A percentile compares a stretch with the other conserved stretches of the same genome.
Evolutionary conservation across 2,797 vertebrate genomes (phyloP).

Genomic region (Coregonus ussuriensis): DNA sequence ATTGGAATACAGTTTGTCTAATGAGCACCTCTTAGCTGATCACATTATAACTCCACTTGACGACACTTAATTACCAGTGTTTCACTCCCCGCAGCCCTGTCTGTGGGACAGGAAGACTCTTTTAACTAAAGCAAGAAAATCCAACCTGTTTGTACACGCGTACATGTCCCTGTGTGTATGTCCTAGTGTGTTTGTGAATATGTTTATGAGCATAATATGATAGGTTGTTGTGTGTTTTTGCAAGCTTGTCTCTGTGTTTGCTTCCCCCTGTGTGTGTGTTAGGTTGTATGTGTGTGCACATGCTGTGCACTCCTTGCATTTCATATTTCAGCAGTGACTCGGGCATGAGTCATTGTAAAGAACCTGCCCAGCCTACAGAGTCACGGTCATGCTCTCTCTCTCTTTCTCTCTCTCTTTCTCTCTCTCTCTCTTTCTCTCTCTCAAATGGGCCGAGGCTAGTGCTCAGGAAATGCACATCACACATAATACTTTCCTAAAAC

Average conservation of each 20-base stretch:
- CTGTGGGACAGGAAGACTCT: conserved; percentile 59
- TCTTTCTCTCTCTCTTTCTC: not conserved
- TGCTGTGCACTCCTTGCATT: conserved; percentile 57
- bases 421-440: conserved; percentile 55
- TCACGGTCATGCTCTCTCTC: conserved; percentile 39
- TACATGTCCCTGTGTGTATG: conserved; percentile 14
- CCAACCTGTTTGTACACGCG: conserved; percentile 61
- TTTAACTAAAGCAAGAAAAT: conserved; percentile 70
- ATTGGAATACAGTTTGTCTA: conserved; percentile 74
- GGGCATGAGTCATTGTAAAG: conserved; percentile 58
- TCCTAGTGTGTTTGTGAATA: conserved; percentile 45
- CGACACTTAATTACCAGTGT: conserved; percentile 77
- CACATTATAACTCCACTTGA: conserved; percentile 78
- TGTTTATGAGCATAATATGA: not conserved
- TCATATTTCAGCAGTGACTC: conserved; percentile 69
- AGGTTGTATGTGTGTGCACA: conserved; percentile 38
- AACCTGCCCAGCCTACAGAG: conserved; percentile 59
- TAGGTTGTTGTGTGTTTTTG: not conserved
- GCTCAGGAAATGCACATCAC: conserved; percentile 81
- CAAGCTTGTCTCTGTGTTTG: conserved; percentile 27
- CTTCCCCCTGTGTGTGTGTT: conserved; percentile 30
- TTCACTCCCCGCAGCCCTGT: conserved; percentile 60
- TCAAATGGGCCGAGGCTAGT: conserved; percentile 63
- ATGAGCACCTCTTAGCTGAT: conserved; percentile 77
- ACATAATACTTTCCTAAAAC: conserved; percentile 81